phyloP scores from a whole-genome alignment of 2,888 invertebrate species.

The Marasmarcha lunaedactyla region DNA sequence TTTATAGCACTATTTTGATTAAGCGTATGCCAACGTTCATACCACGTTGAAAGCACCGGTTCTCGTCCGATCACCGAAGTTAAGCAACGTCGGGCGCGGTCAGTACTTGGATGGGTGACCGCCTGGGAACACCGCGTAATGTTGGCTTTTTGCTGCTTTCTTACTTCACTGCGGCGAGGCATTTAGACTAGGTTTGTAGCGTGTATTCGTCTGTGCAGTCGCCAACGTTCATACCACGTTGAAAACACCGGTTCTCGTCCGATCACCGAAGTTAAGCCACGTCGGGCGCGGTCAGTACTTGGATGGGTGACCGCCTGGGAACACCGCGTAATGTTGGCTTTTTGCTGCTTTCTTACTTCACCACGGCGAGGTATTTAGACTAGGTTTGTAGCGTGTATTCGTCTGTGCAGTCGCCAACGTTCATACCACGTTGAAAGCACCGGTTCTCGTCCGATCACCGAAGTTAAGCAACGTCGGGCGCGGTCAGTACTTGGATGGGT shows the following conservation, averaged over 20 bases:
- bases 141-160: conserved; percentile 4
- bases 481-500: conserved; percentile 62
- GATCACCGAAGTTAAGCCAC: conserved; percentile 64
- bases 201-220: no score
- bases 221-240: conserved; percentile 50
- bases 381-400: no score
- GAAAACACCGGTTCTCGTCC: conserved; percentile 61
- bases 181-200: no score
- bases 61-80: conserved; percentile 65
- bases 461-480: conserved; percentile 62
- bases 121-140: conserved; percentile 41
- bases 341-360: no score
- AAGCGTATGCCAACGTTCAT: conserved; percentile 45
- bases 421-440: conserved; percentile 57
- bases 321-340: conserved; percentile 23
- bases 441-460: conserved; percentile 65
- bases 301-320: conserved; percentile 61
- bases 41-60: conserved; percentile 57
- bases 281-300: conserved; percentile 61
- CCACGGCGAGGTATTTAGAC: no score
- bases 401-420: conserved; percentile 33
- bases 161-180: no score
- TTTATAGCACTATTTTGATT: no score
- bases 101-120: conserved; percentile 64
- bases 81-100: conserved; percentile 60